Conservation (phyloP, 1,140 invertebrate genomes). For the Anastrepha ludens region DNA sequence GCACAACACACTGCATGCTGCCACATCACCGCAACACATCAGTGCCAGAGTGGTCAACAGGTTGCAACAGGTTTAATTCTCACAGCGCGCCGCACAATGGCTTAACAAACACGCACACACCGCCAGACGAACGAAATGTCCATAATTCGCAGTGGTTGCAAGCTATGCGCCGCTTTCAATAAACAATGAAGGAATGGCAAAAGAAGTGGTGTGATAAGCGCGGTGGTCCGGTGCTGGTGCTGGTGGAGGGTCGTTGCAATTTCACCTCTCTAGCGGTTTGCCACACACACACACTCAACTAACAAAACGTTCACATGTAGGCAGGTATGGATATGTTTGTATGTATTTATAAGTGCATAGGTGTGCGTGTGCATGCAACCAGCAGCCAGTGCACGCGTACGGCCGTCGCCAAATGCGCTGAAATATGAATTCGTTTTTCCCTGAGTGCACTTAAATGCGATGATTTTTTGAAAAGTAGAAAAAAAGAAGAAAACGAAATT, state of each 20-base stretch:
- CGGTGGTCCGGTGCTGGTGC: background rate
- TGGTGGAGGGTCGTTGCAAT: background rate
- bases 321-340: too few species aligned
- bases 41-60: slow-evolving; percentile 26
- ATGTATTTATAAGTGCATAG: too few species aligned
- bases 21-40: slow-evolving; percentile 24
- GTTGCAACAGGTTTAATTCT: slow-evolving; percentile 42
- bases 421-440: slow-evolving; percentile 1
- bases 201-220: background rate
- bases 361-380: too few species aligned
- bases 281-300: background rate
- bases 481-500: background rate
- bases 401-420: background rate
- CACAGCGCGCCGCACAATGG: background rate
- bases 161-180: slow-evolving; percentile 19
- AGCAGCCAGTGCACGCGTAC: too few species aligned
- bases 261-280: background rate
- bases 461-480: slow-evolving; percentile 17
- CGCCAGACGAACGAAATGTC: background rate
- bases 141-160: slow-evolving; percentile 4
- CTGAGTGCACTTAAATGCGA: slow-evolving; percentile 17
- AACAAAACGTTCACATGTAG: too few species aligned
- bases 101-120: background rate
- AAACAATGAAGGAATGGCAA: background rate
- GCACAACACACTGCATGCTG: background rate